phyloP scores from a whole-genome alignment of 2,888 invertebrate genomes.

The Sphaerophoria rueppellii region DNA sequence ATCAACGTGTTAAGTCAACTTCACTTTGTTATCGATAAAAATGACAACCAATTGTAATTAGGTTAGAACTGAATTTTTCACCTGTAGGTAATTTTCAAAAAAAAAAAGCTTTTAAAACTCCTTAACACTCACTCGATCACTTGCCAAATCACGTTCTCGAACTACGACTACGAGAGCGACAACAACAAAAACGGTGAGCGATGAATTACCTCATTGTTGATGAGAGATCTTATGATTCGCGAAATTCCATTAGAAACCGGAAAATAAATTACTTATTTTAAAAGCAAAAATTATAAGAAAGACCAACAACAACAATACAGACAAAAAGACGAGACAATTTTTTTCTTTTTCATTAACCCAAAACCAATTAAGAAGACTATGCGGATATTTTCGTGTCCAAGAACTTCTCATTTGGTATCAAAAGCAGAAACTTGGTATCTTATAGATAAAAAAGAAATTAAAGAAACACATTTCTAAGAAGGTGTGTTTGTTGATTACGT shows the following conservation, averaged over 20 bases:
- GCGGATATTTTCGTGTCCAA: constrained; percentile 47
- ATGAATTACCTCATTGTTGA: constrained; percentile 55
- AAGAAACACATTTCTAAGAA: constrained; percentile 28
- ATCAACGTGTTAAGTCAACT: constrained; percentile 34
- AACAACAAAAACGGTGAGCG: neutral
- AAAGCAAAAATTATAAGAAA: constrained; percentile 17
- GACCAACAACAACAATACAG: constrained; percentile 8
- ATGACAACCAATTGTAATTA: neutral
- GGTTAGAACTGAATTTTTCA: constrained; percentile 41
- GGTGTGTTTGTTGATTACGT: constrained; percentile 64
- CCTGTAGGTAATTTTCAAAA: neutral
- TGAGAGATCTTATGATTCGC: constrained; percentile 49
- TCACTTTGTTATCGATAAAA: constrained; percentile 16
- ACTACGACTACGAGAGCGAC: neutral
- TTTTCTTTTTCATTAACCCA: neutral
- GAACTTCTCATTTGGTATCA: constrained; percentile 55
- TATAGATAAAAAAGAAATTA: constrained; percentile 37
- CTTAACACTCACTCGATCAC: constrained; percentile 32
- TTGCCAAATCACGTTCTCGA: constrained; percentile 31
- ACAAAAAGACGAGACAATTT: constrained; percentile 28
- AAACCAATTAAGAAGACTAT: constrained; percentile 23
- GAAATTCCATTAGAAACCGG: constrained; percentile 51
- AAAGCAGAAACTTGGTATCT: constrained; percentile 31
- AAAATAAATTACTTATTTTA: constrained; percentile 35
- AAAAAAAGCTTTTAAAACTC: neutral